Conservation (phyloP, 2,113 vertebrate species). For the Otus sunia region DNA sequence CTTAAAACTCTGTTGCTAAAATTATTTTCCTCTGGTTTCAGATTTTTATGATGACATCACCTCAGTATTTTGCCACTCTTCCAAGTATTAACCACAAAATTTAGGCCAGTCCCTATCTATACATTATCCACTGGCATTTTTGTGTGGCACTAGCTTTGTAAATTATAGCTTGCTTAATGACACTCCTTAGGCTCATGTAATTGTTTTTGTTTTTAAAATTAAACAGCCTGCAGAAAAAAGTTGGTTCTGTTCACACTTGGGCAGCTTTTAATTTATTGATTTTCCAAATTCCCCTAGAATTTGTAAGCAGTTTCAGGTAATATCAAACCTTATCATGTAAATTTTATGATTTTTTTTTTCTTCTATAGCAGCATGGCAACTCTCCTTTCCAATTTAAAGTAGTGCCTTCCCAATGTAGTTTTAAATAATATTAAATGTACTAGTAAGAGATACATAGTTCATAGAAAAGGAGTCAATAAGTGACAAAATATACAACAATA, state of each 20-base stretch:
- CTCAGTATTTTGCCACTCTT: neutral
- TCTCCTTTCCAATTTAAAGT: neutral
- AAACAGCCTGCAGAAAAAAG: neutral
- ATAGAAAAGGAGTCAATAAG: neutral
- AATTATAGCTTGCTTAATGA: neutral
- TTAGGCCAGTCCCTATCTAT: neutral
- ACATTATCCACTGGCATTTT: neutral
- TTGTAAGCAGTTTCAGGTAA: neutral
- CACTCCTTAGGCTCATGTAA: neutral
- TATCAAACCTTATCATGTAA: neutral
- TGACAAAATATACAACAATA: neutral
- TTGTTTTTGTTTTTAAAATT: neutral
- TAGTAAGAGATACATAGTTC: neutral
- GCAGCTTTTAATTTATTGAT: neutral
- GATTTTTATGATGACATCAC: neutral
- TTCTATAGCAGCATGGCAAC: neutral
- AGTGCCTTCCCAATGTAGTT: neutral
- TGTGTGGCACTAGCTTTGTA: neutral
- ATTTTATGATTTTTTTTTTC: neutral
- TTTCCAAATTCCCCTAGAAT: neutral
- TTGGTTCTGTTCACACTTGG: neutral
- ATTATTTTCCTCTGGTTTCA: neutral
- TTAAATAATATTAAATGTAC: neutral
- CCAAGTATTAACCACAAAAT: neutral
- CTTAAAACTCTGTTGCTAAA: neutral